Conservation (phyloP, 2,888 invertebrate species). For the Petrolisthes cinctipes region DNA sequence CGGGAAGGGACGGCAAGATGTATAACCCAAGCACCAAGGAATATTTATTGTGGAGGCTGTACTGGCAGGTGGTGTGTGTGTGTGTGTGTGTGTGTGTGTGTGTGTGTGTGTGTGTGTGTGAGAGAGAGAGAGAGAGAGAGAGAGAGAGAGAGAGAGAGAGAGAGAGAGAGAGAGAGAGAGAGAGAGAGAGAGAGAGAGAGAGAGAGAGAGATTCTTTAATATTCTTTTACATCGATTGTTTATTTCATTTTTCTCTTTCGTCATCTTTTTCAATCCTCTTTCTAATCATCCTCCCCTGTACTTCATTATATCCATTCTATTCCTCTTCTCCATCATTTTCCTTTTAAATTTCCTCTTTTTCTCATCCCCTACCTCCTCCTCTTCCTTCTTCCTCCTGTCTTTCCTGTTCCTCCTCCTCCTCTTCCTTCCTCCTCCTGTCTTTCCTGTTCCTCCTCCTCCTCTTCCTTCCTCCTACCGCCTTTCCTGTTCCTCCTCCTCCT, state of each 20-base stretch:
- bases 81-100: neutral
- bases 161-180: neutral
- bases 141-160: neutral
- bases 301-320: neutral
- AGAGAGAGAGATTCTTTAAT: too few species aligned
- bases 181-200: too few species aligned
- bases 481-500: too few species aligned
- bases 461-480: too few species aligned
- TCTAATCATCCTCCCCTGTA: neutral
- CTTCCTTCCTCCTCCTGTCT: too few species aligned
- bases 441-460: too few species aligned
- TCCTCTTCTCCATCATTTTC: neutral
- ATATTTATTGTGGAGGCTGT: neutral
- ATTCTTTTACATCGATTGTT: too few species aligned
- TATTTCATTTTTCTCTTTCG: too few species aligned
- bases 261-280: neutral
- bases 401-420: too few species aligned
- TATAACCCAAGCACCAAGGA: neutral
- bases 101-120: neutral
- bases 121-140: neutral
- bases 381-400: too few species aligned
- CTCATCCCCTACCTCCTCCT: too few species aligned
- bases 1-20: neutral
- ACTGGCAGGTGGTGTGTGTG: neutral
- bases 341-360: neutral